Conservation (phyloP, 2,888 invertebrate genomes). For the Euphydryas editha region DNA sequence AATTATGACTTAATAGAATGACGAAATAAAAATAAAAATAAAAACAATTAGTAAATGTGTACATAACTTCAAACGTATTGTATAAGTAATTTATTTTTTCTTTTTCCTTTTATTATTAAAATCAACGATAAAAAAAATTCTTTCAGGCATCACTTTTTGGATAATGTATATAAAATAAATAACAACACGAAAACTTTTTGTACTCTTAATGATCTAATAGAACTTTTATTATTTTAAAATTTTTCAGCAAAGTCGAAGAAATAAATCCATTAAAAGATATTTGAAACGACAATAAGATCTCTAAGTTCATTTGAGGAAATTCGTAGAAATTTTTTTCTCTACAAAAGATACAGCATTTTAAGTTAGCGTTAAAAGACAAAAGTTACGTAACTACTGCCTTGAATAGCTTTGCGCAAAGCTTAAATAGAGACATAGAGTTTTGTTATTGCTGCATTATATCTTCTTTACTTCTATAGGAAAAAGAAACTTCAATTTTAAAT, state of each 20-base stretch:
- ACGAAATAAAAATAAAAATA: too few species aligned
- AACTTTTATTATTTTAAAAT: background rate
- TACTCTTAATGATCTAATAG: background rate
- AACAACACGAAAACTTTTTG: too few species aligned
- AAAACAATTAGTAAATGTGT: too few species aligned
- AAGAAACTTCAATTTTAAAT: background rate
- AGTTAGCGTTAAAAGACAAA: constrained; percentile 9
- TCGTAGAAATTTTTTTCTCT: constrained; percentile 6
- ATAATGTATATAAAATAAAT: too few species aligned
- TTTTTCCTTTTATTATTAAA: too few species aligned
- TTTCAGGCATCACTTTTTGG: too few species aligned
- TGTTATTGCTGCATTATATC: background rate
- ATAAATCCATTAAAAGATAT: background rate
- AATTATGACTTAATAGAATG: too few species aligned
- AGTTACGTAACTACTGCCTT: constrained; percentile 1
- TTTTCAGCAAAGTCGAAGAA: background rate
- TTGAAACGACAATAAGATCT: background rate
- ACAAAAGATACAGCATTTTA: background rate
- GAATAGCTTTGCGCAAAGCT: constrained; percentile 7
- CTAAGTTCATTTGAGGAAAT: constrained; percentile 8
- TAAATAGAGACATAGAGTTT: constrained; percentile 8
- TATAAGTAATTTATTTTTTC: too few species aligned
- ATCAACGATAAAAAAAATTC: too few species aligned
- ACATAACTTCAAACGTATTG: too few species aligned
- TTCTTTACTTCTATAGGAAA: background rate